Base-by-base conservation (phyloP, 2,888 invertebrate genomes). In the Antheraea assamensis region DNA sequence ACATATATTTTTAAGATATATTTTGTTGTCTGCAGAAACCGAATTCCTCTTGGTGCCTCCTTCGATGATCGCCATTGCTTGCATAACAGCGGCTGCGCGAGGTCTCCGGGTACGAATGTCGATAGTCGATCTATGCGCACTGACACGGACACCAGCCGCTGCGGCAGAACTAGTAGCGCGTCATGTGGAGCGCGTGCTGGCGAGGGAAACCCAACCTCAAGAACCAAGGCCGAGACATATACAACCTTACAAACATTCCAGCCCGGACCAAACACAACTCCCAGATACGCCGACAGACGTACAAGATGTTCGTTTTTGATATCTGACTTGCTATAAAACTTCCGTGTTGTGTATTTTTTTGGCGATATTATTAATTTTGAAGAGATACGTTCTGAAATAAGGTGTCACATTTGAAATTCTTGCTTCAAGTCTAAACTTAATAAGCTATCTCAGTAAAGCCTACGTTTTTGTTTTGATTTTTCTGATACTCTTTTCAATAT, bases 1-100 rank as follows among this genome's bases (percentile, higher is more conserved):
- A 49, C 42, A 19, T 61, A 24, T 61, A 35, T 21, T 52, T 70
- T 30, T 19, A 64, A 21, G 27, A 30, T 19, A 47, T 30, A 73
- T 79, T 76, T 76, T 71, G 77, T 92, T 91, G 89, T 88, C 82
- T 78, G 89, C 96, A 97, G 97, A 97, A 89, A 96, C 96, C n/a
- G 96, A 96, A 79, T 96, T 97, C 83, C 96, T 97, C 77, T 95
- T 96, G 85, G 96, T 96, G 74, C 95, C 96, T 19, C 96, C 97
- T 42, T 97, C 97, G 0, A 84, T 97, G 84, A 95, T 97, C 27
- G 97, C 97, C 0, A 95, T 96, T 17, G 96, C 97, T 10, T 96
- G 97, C 84, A 95, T 97, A 73, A 95, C 96, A 68, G 96, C 97
- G 0, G 97, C 97, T 1, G 95, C 96, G 17, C 95, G 96, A 17